These are phyloP conservation scores for Triplophysa siluroides DNA, from an alignment of 2,113 vertebrate genomes.

Conservation along the genomic window DNA sequence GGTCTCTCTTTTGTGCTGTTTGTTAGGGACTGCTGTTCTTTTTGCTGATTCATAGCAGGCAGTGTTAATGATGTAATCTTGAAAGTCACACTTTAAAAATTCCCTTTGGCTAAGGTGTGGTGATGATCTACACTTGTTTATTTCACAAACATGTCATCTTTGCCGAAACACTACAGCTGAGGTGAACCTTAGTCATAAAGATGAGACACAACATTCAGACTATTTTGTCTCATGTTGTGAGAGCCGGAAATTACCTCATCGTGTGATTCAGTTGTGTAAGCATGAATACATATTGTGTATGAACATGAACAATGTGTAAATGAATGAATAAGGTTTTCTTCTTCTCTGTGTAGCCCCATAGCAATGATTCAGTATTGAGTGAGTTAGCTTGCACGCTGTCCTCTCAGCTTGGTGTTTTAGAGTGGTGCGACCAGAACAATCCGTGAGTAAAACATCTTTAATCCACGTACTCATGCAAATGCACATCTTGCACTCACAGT, in stretches of 20 bases:
- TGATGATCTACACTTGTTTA: neutral
- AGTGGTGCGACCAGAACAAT: constrained; percentile 89
- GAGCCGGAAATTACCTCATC: too few species aligned
- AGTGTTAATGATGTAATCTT: neutral
- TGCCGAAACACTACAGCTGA: neutral
- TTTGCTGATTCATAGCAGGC: neutral
- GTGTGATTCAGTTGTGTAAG: too few species aligned
- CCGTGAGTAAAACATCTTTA: constrained; percentile 68
- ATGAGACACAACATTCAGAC: neutral
- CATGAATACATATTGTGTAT: neutral
- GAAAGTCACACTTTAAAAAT: neutral
- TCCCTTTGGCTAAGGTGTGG: constrained; percentile 14
- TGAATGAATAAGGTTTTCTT: neutral
- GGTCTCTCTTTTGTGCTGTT: neutral
- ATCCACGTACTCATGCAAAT: neutral
- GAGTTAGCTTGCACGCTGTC: constrained; percentile 86
- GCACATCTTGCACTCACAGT: neutral
- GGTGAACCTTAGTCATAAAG: neutral
- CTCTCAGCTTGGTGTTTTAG: constrained; percentile 85
- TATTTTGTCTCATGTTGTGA: too few species aligned
- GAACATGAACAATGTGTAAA: neutral
- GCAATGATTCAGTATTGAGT: constrained; percentile 81
- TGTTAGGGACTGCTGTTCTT: neutral
- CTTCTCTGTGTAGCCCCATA: constrained; percentile 67
- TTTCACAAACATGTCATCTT: neutral